Evolutionary conservation across 2,888 invertebrate species (phyloP).

Genomic region (Sclerodermus sp.): DNA sequence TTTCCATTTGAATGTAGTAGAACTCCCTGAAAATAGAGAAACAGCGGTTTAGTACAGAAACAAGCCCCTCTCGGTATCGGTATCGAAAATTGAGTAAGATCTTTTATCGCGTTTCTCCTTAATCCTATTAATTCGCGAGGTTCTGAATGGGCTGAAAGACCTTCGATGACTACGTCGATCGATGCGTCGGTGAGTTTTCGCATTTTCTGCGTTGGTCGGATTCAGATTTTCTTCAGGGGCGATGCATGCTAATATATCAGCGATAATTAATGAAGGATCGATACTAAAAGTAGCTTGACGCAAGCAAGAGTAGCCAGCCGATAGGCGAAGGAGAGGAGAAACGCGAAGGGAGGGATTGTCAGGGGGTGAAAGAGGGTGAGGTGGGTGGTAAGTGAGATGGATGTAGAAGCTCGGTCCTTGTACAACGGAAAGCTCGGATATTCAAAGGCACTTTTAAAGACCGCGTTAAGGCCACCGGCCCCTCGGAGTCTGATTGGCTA

Average conservation of each 20-base stretch:
- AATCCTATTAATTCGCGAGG: too few species aligned
- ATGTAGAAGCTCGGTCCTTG: conserved; percentile 15
- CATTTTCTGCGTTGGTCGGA: too few species aligned
- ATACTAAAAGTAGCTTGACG: conserved; percentile 37
- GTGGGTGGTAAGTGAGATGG: conserved; percentile 27
- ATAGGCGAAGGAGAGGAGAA: too few species aligned
- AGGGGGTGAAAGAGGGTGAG: conserved; percentile 13
- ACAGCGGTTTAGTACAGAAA: background rate
- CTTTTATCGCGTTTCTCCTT: too few species aligned
- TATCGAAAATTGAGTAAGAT: too few species aligned
- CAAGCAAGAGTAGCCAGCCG: conserved; percentile 25
- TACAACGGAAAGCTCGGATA: conserved; percentile 3
- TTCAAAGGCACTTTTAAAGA: background rate
- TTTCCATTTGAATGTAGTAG: conserved; percentile 99
- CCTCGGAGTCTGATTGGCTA: too few species aligned
- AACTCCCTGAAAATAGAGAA: conserved; percentile 91
- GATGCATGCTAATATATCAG: conserved; percentile 25
- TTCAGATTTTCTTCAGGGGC: too few species aligned
- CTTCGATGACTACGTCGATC: too few species aligned
- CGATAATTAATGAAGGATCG: conserved; percentile 46
- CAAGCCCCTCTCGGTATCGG: too few species aligned
- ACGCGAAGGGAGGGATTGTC: conserved; percentile 4
- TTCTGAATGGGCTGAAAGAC: too few species aligned
- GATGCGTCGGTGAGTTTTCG: too few species aligned
- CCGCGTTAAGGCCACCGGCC: too few species aligned